These are phyloP conservation scores for Nyctibius bracteatus DNA, from an alignment of 2,113 vertebrate genomes.

Conservation along the genomic window DNA sequence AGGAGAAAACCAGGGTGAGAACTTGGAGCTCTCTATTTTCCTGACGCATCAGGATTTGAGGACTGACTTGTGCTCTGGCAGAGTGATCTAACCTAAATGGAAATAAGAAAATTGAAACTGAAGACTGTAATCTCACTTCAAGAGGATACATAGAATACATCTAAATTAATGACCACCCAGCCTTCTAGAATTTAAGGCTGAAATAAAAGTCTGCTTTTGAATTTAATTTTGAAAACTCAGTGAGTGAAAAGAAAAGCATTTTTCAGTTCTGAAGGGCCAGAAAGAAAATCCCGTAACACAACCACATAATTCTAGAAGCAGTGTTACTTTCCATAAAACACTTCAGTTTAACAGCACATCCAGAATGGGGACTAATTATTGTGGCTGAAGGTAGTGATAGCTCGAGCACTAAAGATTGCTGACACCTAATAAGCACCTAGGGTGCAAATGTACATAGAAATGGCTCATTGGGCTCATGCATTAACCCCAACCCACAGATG, in stretches of 20 bases:
- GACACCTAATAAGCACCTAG: neutral
- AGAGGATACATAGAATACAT: neutral
- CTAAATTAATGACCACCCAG: neutral
- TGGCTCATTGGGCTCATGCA: neutral
- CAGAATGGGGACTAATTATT: neutral
- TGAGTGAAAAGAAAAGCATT: neutral
- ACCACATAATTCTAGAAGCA: neutral
- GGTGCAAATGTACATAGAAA: neutral
- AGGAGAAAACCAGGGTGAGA: constrained; percentile 27
- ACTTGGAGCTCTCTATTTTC: neutral
- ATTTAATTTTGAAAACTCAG: neutral
- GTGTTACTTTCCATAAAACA: neutral
- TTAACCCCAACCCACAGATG: neutral
- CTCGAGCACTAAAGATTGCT: neutral
- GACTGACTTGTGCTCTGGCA: neutral
- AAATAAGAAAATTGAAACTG: constrained; percentile 32
- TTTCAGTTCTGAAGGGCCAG: neutral
- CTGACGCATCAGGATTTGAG: neutral
- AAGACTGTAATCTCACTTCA: neutral
- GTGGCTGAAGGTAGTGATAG: neutral
- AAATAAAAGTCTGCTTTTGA: neutral
- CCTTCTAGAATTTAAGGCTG: neutral
- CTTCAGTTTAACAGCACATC: neutral
- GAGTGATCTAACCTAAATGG: constrained; percentile 13
- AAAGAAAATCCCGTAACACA: neutral